Evolutionary conservation across 2,888 invertebrate species (phyloP), one percentile per base, ranked within the genome.

Genomic region (Chrysodeixis includens): DNA sequence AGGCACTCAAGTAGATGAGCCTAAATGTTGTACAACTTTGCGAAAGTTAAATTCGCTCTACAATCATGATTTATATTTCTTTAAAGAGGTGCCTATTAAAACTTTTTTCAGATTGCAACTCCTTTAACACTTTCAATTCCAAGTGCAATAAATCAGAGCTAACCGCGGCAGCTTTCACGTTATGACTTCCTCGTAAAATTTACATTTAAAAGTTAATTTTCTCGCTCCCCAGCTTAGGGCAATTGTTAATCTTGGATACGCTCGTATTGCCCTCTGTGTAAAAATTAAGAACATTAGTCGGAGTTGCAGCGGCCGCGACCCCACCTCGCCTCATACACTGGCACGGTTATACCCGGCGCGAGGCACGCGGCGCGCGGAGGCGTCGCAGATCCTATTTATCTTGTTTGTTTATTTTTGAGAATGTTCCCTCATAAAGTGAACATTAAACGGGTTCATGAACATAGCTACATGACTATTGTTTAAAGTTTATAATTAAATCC

Each of bases 151-250:
- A 94, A 94, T 94, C 93, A 93, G 90, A 84, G 90, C 90, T 90
- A 93, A 94, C 93, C 93, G 92, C 92, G 92, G 90, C 92, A 92
- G 93, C 93, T 93, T 93, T 92, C 90, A 90, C 92, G 92, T 94
- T 94, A 94, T 93, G 93, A 94, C 91, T 94, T 92, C 92, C 92
- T 92, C 93, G 93, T 93, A 93, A 94, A 94, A 94, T 94, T 93
- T 94, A 94, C 93, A 93, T 94, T 93, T 93, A 92, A 94, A 94
- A 93, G 92, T 94, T 92, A 94, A 94, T 94, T 93, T 93, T 93
- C 93, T 90, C 91, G 86, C 87, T 90, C 83, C 87, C 86, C 87
- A 86, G 88, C 90, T 91, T 86, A 90, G 88, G 88, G 91, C 92
- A 90, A 92, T 93, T 93, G 92, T 93, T 93, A 93, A 93, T 94